phyloP scores from a whole-genome alignment of 2,113 vertebrate genomes.

The Cygnus buccinator region DNA sequence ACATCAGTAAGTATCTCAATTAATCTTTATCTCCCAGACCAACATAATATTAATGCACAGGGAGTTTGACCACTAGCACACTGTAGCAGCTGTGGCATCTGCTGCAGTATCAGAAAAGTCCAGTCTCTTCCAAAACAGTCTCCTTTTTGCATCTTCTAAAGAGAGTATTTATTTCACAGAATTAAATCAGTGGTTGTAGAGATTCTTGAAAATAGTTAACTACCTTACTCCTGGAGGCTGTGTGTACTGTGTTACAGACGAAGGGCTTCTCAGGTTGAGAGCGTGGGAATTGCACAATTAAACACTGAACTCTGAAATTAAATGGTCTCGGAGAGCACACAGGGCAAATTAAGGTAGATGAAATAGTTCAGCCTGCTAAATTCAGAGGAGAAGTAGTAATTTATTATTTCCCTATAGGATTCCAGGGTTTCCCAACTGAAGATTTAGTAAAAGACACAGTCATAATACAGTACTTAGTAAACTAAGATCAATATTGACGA shows the following conservation, averaged over 20 bases:
- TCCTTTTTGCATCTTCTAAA: not conserved
- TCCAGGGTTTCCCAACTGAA: not conserved
- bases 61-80: not conserved
- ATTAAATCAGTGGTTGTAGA: not conserved
- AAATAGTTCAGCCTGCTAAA: constrained; percentile 23
- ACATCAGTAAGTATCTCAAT: constrained; percentile 86
- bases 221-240: not conserved
- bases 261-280: not conserved
- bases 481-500: not conserved
- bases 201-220: not conserved
- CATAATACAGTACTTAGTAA: not conserved
- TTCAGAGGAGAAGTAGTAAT: constrained; percentile 13
- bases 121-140: not conserved
- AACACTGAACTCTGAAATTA: constrained; percentile 11
- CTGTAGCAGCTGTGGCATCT: not conserved
- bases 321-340: not conserved
- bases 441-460: not conserved
- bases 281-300: constrained; percentile 14
- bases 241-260: not conserved
- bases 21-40: not conserved
- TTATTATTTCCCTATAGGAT: constrained; percentile 20
- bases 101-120: not conserved
- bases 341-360: not conserved
- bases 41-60: not conserved
- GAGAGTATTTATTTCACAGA: not conserved